These are phyloP conservation scores for Lepidurus couesii DNA, from an alignment of 1,140 invertebrate genomes.

Conservation along the genomic window DNA sequence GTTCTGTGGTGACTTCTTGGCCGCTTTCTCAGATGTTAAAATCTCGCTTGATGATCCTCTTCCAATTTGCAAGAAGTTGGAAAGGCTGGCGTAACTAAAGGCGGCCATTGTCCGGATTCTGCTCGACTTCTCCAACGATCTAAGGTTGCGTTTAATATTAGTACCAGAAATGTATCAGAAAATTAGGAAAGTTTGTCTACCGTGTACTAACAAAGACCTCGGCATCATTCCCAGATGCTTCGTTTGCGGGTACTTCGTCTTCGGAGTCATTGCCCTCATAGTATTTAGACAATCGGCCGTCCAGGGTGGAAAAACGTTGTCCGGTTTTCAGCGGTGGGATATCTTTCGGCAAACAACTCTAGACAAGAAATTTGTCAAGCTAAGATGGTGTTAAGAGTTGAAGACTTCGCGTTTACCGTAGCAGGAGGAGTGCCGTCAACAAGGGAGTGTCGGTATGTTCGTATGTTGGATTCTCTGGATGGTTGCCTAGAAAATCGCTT, in stretches of 20 bases:
- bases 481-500: conserved; percentile 23
- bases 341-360: not conserved
- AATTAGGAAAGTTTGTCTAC: not conserved
- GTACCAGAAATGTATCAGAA: not conserved
- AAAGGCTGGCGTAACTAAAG: conserved; percentile 3
- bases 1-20: not conserved
- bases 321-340: not conserved
- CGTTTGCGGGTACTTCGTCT: not conserved
- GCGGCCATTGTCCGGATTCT: not conserved
- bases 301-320: not conserved
- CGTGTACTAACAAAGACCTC: not conserved
- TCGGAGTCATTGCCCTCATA: not conserved
- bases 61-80: not conserved
- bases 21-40: not conserved
- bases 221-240: not conserved
- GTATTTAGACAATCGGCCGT: not conserved
- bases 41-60: not conserved
- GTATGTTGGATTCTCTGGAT: conserved; percentile 1
- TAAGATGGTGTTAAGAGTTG: not conserved
- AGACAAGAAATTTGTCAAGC: not conserved
- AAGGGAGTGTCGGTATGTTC: not conserved
- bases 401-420: not conserved
- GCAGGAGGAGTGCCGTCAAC: conserved; percentile 20
- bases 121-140: not conserved
- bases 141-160: not conserved